Conservation (phyloP, 2,113 vertebrate species). For the Chloropsis hardwickii region DNA sequence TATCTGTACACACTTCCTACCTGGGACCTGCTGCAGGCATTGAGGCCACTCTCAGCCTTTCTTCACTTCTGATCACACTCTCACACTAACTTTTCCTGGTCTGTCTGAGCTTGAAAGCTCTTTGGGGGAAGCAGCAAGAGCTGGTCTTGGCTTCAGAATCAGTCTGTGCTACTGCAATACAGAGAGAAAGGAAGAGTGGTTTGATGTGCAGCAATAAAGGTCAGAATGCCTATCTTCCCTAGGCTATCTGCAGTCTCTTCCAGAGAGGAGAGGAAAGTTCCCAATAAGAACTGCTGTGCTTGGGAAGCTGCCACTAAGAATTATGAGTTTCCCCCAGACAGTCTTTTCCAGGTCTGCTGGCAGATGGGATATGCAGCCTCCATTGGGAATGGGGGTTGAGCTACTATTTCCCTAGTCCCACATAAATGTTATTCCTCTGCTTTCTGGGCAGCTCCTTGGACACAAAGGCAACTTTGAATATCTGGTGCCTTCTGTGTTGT, state of each 20-base stretch:
- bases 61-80: not conserved
- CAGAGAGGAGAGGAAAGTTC: not conserved
- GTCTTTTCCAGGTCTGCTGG: not conserved
- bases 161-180: not conserved
- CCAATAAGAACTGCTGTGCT: not conserved
- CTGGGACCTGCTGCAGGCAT: not conserved
- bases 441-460: not conserved
- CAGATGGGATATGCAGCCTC: not conserved
- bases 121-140: not conserved
- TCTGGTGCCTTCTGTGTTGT: not conserved
- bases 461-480: not conserved
- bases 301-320: not conserved
- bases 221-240: not conserved
- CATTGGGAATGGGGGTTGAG: not conserved
- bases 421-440: not conserved
- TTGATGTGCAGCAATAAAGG: not conserved
- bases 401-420: not conserved
- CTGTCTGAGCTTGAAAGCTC: not conserved
- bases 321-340: not conserved
- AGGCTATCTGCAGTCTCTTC: not conserved
- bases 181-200: not conserved
- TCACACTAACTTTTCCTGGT: not conserved
- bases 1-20: not conserved
- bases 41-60: not conserved
- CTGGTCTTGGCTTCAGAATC: not conserved